Conservation (phyloP, 2,888 invertebrate genomes). For the Plebejus melissa region DNA sequence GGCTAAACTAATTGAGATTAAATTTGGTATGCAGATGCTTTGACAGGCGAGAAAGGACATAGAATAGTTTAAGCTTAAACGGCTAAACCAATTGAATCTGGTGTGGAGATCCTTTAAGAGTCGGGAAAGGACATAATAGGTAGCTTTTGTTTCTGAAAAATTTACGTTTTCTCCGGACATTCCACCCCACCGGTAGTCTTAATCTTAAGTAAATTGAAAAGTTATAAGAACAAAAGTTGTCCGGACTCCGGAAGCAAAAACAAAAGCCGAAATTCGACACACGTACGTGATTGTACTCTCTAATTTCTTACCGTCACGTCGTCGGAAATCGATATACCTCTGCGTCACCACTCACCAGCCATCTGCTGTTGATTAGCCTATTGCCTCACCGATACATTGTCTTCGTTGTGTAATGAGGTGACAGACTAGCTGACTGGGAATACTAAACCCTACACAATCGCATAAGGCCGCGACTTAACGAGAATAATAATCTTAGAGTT, state of each 20-base stretch:
- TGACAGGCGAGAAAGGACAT: too few relatives aligned
- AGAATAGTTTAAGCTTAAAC: too few relatives aligned
- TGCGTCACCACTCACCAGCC: conserved; percentile 53
- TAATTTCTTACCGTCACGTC: conserved; percentile 29
- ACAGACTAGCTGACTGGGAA: conserved; percentile 24
- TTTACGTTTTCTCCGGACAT: background rate
- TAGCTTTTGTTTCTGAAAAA: background rate
- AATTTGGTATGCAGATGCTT: too few relatives aligned
- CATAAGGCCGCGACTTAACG: background rate
- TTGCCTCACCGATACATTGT: conserved; percentile 23
- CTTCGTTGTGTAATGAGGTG: conserved; percentile 25
- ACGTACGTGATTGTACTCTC: conserved; percentile 39
- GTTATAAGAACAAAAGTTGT: background rate
- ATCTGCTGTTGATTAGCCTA: conserved; percentile 37
- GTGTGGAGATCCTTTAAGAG: too few relatives aligned
- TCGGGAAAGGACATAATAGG: background rate
- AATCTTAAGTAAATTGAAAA: background rate
- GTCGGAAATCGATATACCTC: conserved; percentile 60
- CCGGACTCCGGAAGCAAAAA: conserved; percentile 32
- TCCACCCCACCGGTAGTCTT: background rate
- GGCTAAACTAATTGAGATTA: too few relatives aligned
- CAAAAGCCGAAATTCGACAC: conserved; percentile 29
- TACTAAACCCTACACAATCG: conserved; percentile 21
- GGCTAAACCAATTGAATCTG: too few relatives aligned
- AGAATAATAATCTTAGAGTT: background rate